Percentiles rank a stretch among this genome's conserved stretches.
phyloP scores from a whole-genome alignment of 2,888 invertebrate species.

The Trichogramma dendrolimi region DNA sequence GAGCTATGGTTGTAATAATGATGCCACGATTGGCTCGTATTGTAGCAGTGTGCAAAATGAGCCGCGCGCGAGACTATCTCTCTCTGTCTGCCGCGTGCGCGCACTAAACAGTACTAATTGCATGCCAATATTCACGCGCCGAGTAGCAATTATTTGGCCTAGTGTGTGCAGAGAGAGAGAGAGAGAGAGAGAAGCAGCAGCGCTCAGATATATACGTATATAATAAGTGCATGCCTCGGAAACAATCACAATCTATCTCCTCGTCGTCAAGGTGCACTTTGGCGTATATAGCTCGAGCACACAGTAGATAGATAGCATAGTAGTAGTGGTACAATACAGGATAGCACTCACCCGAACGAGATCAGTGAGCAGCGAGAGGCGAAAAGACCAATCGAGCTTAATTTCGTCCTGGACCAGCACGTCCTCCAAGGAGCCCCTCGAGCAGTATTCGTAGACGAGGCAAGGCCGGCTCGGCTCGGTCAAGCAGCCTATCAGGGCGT shows the following conservation, averaged over 20 bases:
- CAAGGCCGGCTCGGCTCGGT: constrained; percentile 74
- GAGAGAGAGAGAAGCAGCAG: no score
- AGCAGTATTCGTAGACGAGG: constrained; percentile 82
- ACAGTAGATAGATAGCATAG: not conserved
- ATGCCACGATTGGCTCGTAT: no score
- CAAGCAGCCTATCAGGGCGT: constrained; percentile 82
- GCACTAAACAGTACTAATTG: no score
- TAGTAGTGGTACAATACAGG: not conserved
- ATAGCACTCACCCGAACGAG: constrained; percentile 67
- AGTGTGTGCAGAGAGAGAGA: no score
- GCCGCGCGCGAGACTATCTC: no score
- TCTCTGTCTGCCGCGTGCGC: no score
- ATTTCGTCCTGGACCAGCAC: constrained; percentile 85
- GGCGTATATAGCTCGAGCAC: not conserved
- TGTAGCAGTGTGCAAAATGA: no score
- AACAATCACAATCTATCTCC: not conserved
- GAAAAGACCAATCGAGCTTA: constrained; percentile 92
- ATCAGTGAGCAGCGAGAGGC: constrained; percentile 87
- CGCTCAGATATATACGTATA: not conserved
- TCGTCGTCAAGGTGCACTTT: no score
- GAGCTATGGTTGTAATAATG: no score
- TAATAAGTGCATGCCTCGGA: not conserved
- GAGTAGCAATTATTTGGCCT: no score
- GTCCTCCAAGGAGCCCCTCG: constrained; percentile 82
- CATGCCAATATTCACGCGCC: no score